These are phyloP conservation scores for Drosophila lacertosa DNA, from an alignment of 1,140 invertebrate species.

Conservation along the genomic window DNA sequence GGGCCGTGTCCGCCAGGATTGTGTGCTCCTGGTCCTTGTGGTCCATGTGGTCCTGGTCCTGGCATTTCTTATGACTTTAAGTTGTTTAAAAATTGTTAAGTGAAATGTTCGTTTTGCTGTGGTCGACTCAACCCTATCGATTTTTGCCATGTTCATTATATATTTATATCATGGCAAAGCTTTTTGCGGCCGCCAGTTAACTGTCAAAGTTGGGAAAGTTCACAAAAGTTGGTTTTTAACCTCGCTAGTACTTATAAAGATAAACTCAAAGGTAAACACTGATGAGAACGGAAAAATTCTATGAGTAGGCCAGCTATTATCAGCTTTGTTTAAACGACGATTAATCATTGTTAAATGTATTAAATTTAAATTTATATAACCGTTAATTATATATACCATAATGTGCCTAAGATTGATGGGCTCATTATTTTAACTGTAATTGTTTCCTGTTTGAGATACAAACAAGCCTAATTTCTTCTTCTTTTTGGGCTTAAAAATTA, in stretches of 20 bases:
- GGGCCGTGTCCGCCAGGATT: conserved; percentile 34
- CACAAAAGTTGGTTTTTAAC: conserved; percentile 23
- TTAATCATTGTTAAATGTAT: neutral
- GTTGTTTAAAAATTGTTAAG: neutral
- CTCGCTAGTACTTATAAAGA: neutral
- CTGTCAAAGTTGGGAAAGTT: conserved; percentile 30
- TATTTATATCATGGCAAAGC: conserved; percentile 35
- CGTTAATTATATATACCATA: too few species aligned
- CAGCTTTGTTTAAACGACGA: neutral
- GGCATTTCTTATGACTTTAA: conserved; percentile 42
- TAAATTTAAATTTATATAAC: too few species aligned
- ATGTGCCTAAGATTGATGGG: too few species aligned
- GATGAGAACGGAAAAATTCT: neutral
- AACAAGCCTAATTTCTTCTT: too few species aligned
- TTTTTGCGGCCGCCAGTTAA: conserved; percentile 9
- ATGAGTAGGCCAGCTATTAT: neutral
- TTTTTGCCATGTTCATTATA: conserved; percentile 3
- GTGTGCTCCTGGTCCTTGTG: conserved; percentile 20
- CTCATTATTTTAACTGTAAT: too few species aligned
- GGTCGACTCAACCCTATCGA: conserved; percentile 28
- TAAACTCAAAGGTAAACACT: conserved; percentile 21
- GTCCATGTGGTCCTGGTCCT: conserved; percentile 52
- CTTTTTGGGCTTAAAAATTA: too few species aligned
- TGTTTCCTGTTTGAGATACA: too few species aligned
- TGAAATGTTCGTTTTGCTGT: conserved; percentile 16